Percentiles rank a stretch among this genome's conserved stretches.
Evolutionary conservation across 2,797 vertebrate genomes (phyloP).

Genomic region (Alauda arvensis): DNA sequence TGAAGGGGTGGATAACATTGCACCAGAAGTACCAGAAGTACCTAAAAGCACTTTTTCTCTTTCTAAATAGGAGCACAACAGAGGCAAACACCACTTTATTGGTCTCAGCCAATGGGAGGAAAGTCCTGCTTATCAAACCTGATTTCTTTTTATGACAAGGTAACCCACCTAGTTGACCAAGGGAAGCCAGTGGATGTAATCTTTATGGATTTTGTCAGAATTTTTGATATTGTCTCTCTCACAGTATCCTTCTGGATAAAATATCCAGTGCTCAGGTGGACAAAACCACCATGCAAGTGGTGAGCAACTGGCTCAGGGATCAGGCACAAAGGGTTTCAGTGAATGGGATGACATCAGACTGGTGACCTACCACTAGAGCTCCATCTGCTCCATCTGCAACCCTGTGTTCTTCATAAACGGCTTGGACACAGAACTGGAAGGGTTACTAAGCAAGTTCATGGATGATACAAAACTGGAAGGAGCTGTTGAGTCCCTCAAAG

Average conservation of each 20-base stretch:
- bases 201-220: background rate
- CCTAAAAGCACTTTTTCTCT: accelerated
- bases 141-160: background rate
- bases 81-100: background rate
- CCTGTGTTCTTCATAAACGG: background rate
- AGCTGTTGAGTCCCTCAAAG: background rate
- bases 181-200: background rate
- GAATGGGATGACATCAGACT: background rate
- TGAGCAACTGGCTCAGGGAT: background rate
- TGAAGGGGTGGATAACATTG: background rate
- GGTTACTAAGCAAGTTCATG: background rate
- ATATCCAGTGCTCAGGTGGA: background rate
- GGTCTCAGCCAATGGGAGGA: background rate
- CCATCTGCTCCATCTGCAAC: background rate
- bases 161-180: background rate
- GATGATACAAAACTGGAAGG: background rate
- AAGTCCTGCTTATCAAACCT: background rate
- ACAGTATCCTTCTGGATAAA: background rate
- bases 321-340: background rate
- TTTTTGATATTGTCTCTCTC: background rate
- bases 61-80: accelerated
- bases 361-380: background rate
- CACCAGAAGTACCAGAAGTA: background rate
- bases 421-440: background rate
- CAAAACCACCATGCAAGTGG: background rate